Conservation (phyloP, 2,113 vertebrate species). For the Psammodynastes pulverulentus region DNA sequence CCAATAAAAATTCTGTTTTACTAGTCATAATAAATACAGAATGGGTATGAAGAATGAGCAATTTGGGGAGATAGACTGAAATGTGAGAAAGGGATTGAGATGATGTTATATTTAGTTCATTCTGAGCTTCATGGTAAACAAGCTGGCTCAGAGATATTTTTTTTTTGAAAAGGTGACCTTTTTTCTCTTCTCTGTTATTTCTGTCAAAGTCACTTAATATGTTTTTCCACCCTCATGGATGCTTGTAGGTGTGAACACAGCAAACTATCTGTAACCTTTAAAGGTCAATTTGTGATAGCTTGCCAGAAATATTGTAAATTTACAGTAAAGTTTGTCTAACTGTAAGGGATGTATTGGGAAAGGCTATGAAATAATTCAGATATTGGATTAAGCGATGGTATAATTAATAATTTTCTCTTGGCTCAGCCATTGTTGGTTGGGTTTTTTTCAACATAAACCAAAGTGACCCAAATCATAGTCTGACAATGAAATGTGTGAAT, state of each 20-base stretch:
- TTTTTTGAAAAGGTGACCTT: constrained; percentile 3
- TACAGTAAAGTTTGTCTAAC: background rate
- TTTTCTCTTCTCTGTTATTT: background rate
- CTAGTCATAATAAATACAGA: background rate
- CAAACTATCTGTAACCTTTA: background rate
- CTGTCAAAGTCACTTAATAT: constrained; percentile 9
- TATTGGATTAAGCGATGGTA: background rate
- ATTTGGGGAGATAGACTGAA: background rate
- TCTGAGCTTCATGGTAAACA: background rate
- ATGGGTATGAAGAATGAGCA: background rate
- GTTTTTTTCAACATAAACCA: background rate
- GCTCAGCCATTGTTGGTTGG: background rate
- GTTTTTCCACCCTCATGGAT: background rate
- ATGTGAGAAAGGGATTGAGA: background rate
- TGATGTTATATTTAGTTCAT: background rate
- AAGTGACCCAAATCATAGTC: background rate
- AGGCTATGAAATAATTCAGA: background rate
- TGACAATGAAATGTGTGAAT: background rate
- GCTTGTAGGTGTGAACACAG: background rate
- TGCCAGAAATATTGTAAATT: background rate
- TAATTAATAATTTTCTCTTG: background rate
- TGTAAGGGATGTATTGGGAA: background rate
- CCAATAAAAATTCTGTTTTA: background rate
- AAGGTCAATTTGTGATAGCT: background rate
- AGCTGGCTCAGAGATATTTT: constrained; percentile 1